Evolutionary conservation across 2,888 invertebrate genomes (phyloP).

Genomic region (Neocrepidodera transversa): DNA sequence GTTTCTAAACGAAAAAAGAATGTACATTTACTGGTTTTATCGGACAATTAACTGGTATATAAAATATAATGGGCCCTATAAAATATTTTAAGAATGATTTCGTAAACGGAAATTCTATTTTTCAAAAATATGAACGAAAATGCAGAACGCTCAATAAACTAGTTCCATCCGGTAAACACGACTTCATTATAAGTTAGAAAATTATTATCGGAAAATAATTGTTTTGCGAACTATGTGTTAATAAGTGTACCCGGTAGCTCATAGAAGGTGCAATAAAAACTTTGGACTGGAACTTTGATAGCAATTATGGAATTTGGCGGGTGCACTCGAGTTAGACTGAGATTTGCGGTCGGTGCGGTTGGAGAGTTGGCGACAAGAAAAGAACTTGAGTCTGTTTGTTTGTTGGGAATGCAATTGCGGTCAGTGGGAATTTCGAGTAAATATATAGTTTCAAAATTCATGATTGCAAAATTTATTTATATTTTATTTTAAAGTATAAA

Average conservation of each 20-base stretch:
- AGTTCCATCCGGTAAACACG: too few relatives aligned
- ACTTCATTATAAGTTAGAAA: slow-evolving; percentile 37
- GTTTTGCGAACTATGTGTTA: slow-evolving; percentile 33
- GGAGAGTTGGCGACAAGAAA: not conserved
- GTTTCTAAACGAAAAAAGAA: too few relatives aligned
- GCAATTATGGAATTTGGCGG: slow-evolving; percentile 23
- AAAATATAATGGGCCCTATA: too few relatives aligned
- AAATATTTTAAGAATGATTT: too few relatives aligned
- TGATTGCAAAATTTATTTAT: too few relatives aligned
- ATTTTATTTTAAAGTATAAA: too few relatives aligned
- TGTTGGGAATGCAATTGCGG: not conserved
- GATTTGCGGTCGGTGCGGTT: not conserved
- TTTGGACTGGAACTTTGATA: slow-evolving; percentile 15
- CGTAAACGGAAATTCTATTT: too few relatives aligned
- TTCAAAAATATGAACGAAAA: too few relatives aligned
- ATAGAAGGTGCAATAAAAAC: slow-evolving; percentile 24
- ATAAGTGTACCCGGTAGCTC: slow-evolving; percentile 6
- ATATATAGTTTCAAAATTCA: too few relatives aligned
- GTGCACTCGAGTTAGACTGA: not conserved
- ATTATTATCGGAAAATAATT: slow-evolving; percentile 34
- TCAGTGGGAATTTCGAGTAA: not conserved
- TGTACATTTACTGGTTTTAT: too few relatives aligned
- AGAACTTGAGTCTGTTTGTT: not conserved
- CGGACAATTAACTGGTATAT: too few relatives aligned
- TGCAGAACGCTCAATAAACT: too few relatives aligned